These are phyloP conservation scores for Polyergus mexicanus DNA, from an alignment of 1,140 invertebrate species.

Conservation along the genomic window DNA sequence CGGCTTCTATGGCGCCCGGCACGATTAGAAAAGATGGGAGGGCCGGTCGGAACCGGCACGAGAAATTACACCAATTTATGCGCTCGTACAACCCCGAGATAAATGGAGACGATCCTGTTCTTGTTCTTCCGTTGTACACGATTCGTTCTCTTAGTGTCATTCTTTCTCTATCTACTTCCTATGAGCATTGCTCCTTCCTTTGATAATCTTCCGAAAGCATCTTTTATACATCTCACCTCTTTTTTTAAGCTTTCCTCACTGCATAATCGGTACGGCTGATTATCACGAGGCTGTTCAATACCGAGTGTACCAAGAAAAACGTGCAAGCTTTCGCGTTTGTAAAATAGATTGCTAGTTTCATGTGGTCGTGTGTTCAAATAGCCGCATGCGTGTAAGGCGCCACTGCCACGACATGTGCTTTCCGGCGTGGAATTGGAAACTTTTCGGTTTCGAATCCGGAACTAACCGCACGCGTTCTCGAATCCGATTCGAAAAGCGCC, in stretches of 20 bases:
- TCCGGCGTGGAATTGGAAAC: slow-evolving; percentile 53
- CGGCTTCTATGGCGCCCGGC: slow-evolving; percentile 54
- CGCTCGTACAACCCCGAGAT: slow-evolving; percentile 58
- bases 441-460: slow-evolving; percentile 51
- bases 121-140: not conserved
- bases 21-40: slow-evolving; percentile 73
- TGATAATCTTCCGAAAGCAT: slow-evolving; percentile 65
- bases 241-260: slow-evolving; percentile 31
- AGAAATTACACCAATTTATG: slow-evolving; percentile 82
- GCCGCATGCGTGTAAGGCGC: slow-evolving; percentile 33
- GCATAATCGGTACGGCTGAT: slow-evolving; percentile 38
- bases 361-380: slow-evolving; percentile 38
- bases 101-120: slow-evolving; percentile 48
- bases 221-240: slow-evolving; percentile 41
- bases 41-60: slow-evolving; percentile 66
- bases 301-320: slow-evolving; percentile 26
- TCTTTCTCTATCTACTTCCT: slow-evolving; percentile 40
- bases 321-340: slow-evolving; percentile 26
- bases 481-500: slow-evolving; percentile 62
- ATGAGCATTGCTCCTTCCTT: slow-evolving; percentile 21
- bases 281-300: slow-evolving; percentile 2
- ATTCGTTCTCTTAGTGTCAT: not conserved
- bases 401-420: slow-evolving; percentile 46
- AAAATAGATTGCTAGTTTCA: slow-evolving; percentile 68
- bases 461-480: slow-evolving; percentile 34